Evolutionary conservation across 2,888 invertebrate genomes (phyloP).

Genomic region (Calameuta idolon): DNA sequence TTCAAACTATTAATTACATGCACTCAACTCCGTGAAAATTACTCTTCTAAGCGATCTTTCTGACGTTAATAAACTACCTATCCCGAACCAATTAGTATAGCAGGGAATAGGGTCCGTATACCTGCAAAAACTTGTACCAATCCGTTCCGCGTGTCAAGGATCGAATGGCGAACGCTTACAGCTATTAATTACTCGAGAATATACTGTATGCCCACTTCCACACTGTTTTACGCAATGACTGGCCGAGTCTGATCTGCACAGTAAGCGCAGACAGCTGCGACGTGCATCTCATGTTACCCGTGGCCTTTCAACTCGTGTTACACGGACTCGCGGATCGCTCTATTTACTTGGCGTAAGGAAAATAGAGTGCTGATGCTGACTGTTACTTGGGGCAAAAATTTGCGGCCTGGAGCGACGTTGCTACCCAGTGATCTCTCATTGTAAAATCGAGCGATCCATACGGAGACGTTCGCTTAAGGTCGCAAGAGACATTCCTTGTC

Average conservation of each 20-base stretch:
- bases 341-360: not conserved
- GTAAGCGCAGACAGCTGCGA: slow-evolving; percentile 36
- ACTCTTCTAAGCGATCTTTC: not conserved
- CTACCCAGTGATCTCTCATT: not conserved
- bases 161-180: not conserved
- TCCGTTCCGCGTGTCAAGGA: not conserved
- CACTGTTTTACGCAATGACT: not conserved
- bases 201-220: not conserved
- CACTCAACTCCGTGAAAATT: not conserved
- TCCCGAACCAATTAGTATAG: not conserved
- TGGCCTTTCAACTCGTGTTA: slow-evolving; percentile 60
- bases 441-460: not conserved
- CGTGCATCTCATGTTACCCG: slow-evolving; percentile 53
- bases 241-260: not conserved
- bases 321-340: slow-evolving; percentile 26
- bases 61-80: not conserved
- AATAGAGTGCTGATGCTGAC: not conserved
- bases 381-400: not conserved
- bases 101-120: not conserved
- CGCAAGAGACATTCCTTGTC: not conserved
- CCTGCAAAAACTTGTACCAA: not conserved
- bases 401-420: not conserved
- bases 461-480: not conserved
- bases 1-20: not conserved
- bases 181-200: not conserved